These are phyloP conservation scores for Oscheius sp. DNA, from an alignment of 1,140 invertebrate species.

Conservation along the genomic window DNA sequence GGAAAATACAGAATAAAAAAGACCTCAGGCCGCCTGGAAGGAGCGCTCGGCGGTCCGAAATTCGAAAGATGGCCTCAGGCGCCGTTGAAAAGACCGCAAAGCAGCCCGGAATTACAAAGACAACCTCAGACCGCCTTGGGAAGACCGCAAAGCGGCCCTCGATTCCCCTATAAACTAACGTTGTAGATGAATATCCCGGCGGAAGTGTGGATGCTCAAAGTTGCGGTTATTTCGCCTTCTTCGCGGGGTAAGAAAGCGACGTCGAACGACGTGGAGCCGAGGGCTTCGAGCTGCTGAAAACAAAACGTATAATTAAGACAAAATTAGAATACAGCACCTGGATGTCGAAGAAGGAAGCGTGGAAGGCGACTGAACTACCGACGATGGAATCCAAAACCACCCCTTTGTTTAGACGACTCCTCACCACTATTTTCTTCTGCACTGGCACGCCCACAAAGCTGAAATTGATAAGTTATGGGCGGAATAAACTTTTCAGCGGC, in stretches of 20 bases:
- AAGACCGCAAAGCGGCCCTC: conserved; percentile 25
- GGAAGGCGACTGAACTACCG: conserved; percentile 13
- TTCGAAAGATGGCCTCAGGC: no score
- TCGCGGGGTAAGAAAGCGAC: conserved; percentile 88
- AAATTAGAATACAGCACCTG: conserved; percentile 16
- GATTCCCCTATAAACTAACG: no score
- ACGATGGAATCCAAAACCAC: conserved; percentile 28
- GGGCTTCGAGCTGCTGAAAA: conserved; percentile 76
- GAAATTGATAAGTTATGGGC: conserved; percentile 59
- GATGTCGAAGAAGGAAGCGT: conserved; percentile 15
- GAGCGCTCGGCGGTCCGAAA: no score
- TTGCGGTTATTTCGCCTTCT: conserved; percentile 80
- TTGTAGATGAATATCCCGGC: conserved; percentile 79
- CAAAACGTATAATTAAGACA: no score
- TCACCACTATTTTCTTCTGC: conserved; percentile 17
- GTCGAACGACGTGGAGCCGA: conserved; percentile 88
- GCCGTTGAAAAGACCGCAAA: no score
- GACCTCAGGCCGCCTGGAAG: no score
- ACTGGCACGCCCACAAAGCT: conserved; percentile 78
- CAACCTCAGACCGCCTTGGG: neutral
- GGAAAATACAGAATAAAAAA: conserved; percentile 32
- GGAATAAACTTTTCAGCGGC: conserved; percentile 15
- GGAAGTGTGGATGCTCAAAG: conserved; percentile 88
- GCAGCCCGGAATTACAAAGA: no score
- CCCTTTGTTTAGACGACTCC: conserved; percentile 18